phyloP scores from a whole-genome alignment of 2,888 invertebrate species.

The Amorpha juglandis region DNA sequence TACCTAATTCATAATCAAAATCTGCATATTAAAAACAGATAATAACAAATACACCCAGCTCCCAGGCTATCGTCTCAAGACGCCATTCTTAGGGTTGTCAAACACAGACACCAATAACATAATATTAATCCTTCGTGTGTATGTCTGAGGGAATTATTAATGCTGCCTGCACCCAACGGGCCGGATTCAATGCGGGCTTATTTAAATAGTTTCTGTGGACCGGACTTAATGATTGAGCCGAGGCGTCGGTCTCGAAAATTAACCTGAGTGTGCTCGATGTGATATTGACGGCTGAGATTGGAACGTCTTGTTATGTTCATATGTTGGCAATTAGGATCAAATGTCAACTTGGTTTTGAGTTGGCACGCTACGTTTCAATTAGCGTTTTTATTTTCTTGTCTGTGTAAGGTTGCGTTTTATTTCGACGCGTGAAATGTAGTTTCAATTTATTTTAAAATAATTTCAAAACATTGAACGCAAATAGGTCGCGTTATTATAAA shows the following conservation, averaged over 20 bases:
- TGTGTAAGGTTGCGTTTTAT: not conserved
- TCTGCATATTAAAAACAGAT: slow-evolving; percentile 2
- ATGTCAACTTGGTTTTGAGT: slow-evolving; percentile 22
- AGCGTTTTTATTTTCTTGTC: not conserved
- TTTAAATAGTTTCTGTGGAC: slow-evolving; percentile 67
- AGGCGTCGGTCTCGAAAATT: slow-evolving; percentile 55
- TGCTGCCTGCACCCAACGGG: slow-evolving; percentile 62
- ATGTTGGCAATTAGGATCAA: slow-evolving; percentile 23
- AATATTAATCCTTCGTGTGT: slow-evolving; percentile 78
- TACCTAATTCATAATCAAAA: not conserved
- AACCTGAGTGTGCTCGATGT: slow-evolving; percentile 38
- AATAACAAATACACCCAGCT: slow-evolving; percentile 40
- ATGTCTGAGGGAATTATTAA: slow-evolving; percentile 81
- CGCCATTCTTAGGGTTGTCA: slow-evolving; percentile 69
- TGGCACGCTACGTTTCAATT: slow-evolving; percentile 5
- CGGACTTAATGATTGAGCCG: slow-evolving; percentile 60
- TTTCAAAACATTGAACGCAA: too few species aligned
- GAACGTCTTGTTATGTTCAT: slow-evolving; percentile 16
- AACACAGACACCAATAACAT: slow-evolving; percentile 74
- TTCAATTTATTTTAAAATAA: not conserved
- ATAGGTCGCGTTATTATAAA: too few species aligned
- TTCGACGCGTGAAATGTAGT: not conserved
- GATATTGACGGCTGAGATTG: slow-evolving; percentile 22
- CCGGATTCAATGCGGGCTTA: slow-evolving; percentile 55
- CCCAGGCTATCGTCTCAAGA: slow-evolving; percentile 72